Base-by-base conservation (phyloP, 92 coral and sea anemone genomes). In the Porites lobata region DNA sequence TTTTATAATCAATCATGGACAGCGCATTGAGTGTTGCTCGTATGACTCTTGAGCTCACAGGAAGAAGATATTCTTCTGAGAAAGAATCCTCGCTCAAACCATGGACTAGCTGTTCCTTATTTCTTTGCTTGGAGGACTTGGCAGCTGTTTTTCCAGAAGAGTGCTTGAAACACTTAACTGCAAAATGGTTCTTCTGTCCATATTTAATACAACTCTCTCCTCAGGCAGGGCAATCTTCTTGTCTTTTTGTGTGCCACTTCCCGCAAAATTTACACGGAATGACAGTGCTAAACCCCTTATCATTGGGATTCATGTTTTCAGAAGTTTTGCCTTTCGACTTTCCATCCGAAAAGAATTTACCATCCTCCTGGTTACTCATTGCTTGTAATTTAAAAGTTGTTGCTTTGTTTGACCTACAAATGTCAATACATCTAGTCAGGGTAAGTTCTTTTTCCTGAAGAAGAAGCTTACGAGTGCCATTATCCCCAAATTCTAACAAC, bases 181-280 rank as follows among this genome's bases (percentile, higher is more conserved):
- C 81, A 58, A 92, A 88, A 82, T 92, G 91, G 80, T 88, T 92
- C 56, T 79, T 65, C 20, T 78, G 73, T 32, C 85, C 87, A 76
- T 87, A 92, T n/a, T 79, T 57, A 18, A 52, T 77, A 24, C 94
- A 91, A 61, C 78, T 65, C 26, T 82, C 77, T 20, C 90, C 90
- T 91, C 91, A 87, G 22, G 83, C 90, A 18, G 67, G 80, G 73
- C 93, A 90, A 7, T 72, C 68, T 56, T 78, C 89, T 65, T 89
- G 83, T 63, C 69, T 89, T 75, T 52, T 32, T 12, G 20, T 43
- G 50, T 83, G 85, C 7, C 43, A 50, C 74, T 58, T 85, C 53
- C 86, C 77, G 65, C 89, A 84, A 20, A 90, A 90, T 32, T 86
- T 86, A 67, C 88, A 82, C 19, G 66, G 65, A 17, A 76, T 75